Evolutionary conservation across 2,113 vertebrate genomes (phyloP).

Genomic region (Hypanus sabinus): DNA sequence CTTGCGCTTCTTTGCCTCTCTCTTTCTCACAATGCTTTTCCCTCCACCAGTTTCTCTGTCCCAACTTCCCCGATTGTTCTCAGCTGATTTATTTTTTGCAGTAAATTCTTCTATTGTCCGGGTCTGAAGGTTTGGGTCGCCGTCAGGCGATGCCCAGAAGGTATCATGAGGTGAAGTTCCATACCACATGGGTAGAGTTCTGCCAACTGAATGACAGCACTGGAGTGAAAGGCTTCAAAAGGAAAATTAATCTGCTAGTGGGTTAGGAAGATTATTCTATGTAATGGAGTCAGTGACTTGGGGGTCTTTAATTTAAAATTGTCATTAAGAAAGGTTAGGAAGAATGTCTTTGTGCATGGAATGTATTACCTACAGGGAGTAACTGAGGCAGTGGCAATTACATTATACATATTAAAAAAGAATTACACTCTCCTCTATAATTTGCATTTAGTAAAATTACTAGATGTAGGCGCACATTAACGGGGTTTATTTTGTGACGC

Average conservation of each 20-base stretch:
- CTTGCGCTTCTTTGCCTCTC: constrained; percentile 48
- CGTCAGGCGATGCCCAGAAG: not conserved
- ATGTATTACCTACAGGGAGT: not conserved
- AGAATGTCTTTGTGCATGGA: not conserved
- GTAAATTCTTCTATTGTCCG: too few species aligned
- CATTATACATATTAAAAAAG: not conserved
- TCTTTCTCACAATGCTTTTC: not conserved
- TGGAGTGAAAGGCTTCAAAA: not conserved
- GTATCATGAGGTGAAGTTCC: not conserved
- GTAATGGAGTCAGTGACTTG: constrained; percentile 14
- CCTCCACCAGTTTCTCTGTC: not conserved
- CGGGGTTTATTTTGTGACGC: not conserved
- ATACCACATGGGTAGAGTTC: not conserved
- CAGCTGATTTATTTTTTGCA: too few species aligned
- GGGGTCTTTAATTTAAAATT: constrained; percentile 32
- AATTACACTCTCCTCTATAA: not conserved
- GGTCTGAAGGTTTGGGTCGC: too few species aligned
- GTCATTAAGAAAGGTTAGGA: not conserved
- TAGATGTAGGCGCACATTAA: not conserved
- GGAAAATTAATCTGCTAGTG: not conserved
- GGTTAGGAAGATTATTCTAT: not conserved
- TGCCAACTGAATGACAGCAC: not conserved
- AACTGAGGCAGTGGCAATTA: not conserved
- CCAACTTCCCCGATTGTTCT: not conserved
- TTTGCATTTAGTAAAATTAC: not conserved